Evolutionary conservation across 2,888 invertebrate species (phyloP).

Genomic region (Digitonthophagus gazella): DNA sequence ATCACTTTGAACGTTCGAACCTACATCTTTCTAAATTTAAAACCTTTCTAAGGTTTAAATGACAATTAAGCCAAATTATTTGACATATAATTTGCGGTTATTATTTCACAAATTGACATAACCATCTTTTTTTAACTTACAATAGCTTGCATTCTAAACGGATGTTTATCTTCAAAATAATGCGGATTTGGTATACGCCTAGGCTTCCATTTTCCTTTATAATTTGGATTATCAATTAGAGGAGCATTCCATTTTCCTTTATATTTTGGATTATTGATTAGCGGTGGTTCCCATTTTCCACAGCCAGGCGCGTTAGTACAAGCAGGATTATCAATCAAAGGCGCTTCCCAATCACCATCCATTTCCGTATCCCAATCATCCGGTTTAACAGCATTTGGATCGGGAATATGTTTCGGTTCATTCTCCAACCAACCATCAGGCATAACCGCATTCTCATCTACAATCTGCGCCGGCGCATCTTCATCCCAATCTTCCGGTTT

Average conservation of each 20-base stretch:
- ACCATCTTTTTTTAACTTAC: conserved; percentile 68
- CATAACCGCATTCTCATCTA: conserved; percentile 78
- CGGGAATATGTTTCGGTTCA: conserved; percentile 82
- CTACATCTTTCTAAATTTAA: too few species aligned
- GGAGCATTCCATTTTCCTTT: conserved; percentile 93
- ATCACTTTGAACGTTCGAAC: too few species aligned
- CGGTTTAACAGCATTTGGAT: conserved; percentile 84
- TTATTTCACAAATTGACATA: not conserved
- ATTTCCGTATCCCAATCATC: conserved; percentile 97
- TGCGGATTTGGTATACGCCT: conserved; percentile 86
- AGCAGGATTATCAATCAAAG: conserved; percentile 84
- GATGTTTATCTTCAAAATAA: conserved; percentile 86
- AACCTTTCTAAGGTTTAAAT: too few species aligned
- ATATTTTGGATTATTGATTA: conserved; percentile 84
- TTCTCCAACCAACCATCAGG: conserved; percentile 93
- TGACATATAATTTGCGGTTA: too few species aligned
- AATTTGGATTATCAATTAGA: conserved; percentile 88
- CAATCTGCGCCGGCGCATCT: conserved; percentile 84
- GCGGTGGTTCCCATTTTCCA: conserved; percentile 84
- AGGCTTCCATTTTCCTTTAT: conserved; percentile 93
- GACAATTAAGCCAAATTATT: too few species aligned
- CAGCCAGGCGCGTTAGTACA: conserved; percentile 83
- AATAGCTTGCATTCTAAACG: conserved; percentile 87
- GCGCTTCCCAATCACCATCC: conserved; percentile 99
- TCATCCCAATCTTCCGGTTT: conserved; percentile 99